Conservation (phyloP, 2,113 vertebrate genomes). For the Toxotes jaculatrix region DNA sequence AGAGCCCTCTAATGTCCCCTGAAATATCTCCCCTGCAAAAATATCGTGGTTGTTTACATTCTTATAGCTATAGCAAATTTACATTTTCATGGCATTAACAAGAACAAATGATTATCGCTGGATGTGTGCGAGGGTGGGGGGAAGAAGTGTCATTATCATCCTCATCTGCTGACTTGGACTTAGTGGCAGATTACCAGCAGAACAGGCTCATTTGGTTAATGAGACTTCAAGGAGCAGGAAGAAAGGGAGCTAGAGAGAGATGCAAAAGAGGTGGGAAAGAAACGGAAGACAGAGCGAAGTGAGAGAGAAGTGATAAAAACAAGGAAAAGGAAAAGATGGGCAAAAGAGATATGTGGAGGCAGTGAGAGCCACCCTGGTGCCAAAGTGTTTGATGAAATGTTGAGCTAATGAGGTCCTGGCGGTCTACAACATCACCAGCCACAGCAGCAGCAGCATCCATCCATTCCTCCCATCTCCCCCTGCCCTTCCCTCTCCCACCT, state of each 20-base stretch:
- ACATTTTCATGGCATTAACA: conserved; percentile 65
- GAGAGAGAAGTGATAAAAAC: neutral
- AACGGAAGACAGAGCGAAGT: neutral
- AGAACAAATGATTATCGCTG: conserved; percentile 60
- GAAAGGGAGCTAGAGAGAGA: neutral
- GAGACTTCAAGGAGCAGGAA: conserved; percentile 57
- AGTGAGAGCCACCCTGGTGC: conserved; percentile 58
- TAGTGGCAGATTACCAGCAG: conserved; percentile 64
- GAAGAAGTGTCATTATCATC: conserved; percentile 48
- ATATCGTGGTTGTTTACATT: conserved; percentile 60
- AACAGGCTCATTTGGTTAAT: conserved; percentile 63
- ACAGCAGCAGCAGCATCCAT: conserved; percentile 39
- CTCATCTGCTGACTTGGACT: conserved; percentile 67
- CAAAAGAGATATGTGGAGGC: conserved; percentile 45
- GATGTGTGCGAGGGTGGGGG: conserved; percentile 4
- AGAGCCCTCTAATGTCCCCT: conserved; percentile 49
- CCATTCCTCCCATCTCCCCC: conserved; percentile 21
- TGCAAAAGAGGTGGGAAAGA: neutral
- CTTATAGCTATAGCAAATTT: conserved; percentile 48
- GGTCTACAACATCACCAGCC: conserved; percentile 55
- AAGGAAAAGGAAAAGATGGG: conserved; percentile 19
- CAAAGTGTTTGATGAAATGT: conserved; percentile 79
- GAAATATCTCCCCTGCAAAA: conserved; percentile 57
- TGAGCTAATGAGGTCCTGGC: conserved; percentile 78
- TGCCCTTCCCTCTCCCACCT: conserved; percentile 46